phyloP scores from a whole-genome alignment of 2,888 invertebrate species.

The Alloscopus bannaensis region DNA sequence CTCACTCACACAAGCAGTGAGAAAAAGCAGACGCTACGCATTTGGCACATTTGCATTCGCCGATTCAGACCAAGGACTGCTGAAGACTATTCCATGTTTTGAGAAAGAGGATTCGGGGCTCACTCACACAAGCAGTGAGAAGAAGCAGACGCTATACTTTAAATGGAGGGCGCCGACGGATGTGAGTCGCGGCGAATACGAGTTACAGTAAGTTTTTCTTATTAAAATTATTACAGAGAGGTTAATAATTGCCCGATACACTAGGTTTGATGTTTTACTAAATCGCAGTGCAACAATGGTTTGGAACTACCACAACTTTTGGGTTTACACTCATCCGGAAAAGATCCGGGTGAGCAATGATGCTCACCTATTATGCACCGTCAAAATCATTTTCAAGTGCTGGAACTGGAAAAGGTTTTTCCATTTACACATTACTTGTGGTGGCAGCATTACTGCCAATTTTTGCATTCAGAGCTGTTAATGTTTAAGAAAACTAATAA shows the following conservation, averaged over 20 bases:
- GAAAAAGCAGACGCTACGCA: background rate
- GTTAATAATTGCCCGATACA: too few species aligned
- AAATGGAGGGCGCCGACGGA: conserved; percentile 49
- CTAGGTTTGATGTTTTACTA: too few species aligned
- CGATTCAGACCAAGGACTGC: background rate
- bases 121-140: conserved; percentile 11
- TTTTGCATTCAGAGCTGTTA: too few species aligned
- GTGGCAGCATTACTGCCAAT: too few species aligned
- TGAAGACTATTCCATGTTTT: conserved; percentile 45
- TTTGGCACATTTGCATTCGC: conserved; percentile 3
- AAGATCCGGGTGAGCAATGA: conserved; percentile 22
- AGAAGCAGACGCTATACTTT: conserved; percentile 16
- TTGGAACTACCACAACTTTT: conserved; percentile 34
- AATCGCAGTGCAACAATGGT: conserved; percentile 44
- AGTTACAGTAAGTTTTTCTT: conserved; percentile 49
- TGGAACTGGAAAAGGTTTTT: too few species aligned
- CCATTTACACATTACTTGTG: too few species aligned
- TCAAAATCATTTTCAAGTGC: background rate
- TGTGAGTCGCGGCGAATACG: conserved; percentile 32
- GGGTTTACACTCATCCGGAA: conserved; percentile 26
- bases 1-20: conserved; percentile 20
- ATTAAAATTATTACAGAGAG: too few species aligned
- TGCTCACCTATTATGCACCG: conserved; percentile 19
- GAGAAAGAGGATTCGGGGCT: conserved; percentile 23
- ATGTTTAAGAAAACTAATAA: too few species aligned